Conservation (phyloP, 2,113 vertebrate genomes). For the Rafetus swinhoei region DNA sequence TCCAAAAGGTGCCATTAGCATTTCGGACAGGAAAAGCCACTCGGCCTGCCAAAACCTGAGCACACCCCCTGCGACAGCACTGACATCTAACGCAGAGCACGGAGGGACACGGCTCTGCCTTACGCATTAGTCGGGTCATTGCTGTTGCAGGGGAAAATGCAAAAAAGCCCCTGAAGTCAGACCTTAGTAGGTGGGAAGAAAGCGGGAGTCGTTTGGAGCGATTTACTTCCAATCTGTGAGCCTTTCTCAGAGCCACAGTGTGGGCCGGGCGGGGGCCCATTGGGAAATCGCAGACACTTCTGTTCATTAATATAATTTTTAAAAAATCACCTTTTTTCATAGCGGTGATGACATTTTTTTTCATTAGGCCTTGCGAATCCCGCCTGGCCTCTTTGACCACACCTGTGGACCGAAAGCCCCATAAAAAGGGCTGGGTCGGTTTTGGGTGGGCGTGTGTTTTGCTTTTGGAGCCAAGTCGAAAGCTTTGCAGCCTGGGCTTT, state of each 20-base stretch:
- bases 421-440: neutral
- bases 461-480: neutral
- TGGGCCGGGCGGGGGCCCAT: neutral
- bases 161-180: neutral
- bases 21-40: neutral
- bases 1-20: neutral
- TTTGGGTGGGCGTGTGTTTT: neutral
- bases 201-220: neutral
- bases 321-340: neutral
- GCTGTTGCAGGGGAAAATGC: fast-evolving
- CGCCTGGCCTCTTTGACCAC: neutral
- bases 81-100: neutral
- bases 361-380: neutral
- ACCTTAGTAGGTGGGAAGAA: neutral
- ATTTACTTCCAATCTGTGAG: neutral
- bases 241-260: fast-evolving
- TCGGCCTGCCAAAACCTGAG: neutral
- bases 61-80: fast-evolving
- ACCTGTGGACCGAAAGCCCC: neutral
- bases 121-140: neutral
- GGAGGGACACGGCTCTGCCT: neutral
- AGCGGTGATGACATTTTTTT: neutral
- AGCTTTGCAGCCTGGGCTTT: neutral
- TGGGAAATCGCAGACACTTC: fast-evolving
- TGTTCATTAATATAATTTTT: fast-evolving